Conservation (phyloP, 2,113 vertebrate species). For the Camelus dromedarius region DNA sequence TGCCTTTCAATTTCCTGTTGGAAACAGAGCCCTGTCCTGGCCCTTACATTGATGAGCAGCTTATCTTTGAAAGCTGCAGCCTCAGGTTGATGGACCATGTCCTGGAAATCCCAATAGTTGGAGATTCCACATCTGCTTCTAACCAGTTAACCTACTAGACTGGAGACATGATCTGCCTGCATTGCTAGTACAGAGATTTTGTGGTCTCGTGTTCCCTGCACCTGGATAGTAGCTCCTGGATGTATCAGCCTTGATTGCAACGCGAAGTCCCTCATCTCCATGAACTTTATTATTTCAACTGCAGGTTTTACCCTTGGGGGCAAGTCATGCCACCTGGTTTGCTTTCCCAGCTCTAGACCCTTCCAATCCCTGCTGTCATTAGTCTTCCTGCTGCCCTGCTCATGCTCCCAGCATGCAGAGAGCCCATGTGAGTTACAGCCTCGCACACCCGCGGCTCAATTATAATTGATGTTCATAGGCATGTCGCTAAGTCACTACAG, state of each 20-base stretch:
- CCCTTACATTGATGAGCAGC: not conserved
- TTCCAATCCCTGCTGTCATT: conserved; percentile 8
- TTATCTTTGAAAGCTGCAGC: conserved; percentile 37
- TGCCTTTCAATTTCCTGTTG: conserved; percentile 28
- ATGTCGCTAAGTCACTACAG: conserved; percentile 67
- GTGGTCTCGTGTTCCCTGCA: not conserved
- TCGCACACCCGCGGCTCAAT: conserved; percentile 53
- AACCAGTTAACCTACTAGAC: not conserved
- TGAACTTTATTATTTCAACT: conserved; percentile 63
- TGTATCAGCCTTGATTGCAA: conserved; percentile 54
- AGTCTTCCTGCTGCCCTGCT: conserved; percentile 48
- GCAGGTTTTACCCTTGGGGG: conserved; percentile 55
- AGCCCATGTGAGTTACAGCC: conserved; percentile 59
- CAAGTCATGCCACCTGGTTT: conserved; percentile 36
- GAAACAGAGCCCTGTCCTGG: not conserved
- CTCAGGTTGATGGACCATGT: not conserved
- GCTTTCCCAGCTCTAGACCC: not conserved
- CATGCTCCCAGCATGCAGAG: conserved; percentile 52
- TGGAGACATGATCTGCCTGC: conserved; percentile 41
- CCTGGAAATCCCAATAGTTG: conserved; percentile 33
- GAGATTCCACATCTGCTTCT: conserved; percentile 18
- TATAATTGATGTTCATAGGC: conserved; percentile 72
- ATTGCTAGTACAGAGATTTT: not conserved
- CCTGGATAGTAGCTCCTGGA: not conserved
- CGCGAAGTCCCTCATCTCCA: not conserved